These are phyloP conservation scores for Dioctria rufipes DNA, from an alignment of 2,888 invertebrate genomes.

Conservation along the genomic window DNA sequence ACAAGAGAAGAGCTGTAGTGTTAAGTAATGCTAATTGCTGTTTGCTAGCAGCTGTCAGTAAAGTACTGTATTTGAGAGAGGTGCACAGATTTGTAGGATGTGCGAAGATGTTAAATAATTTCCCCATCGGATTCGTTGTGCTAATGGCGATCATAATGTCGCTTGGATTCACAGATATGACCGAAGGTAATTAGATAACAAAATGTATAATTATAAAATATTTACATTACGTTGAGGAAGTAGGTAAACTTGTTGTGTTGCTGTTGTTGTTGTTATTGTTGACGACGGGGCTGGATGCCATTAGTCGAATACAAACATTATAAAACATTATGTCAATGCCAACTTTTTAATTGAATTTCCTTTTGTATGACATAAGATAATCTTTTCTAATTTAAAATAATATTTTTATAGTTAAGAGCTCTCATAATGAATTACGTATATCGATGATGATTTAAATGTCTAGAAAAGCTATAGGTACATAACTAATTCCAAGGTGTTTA, in stretches of 20 bases:
- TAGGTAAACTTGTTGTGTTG: background rate
- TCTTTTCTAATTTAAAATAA: too few relatives aligned
- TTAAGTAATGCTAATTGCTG: constrained; percentile 47
- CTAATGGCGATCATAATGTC: constrained; percentile 52
- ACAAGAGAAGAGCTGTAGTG: constrained; percentile 67
- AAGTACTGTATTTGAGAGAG: constrained; percentile 33
- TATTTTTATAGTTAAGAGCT: too few relatives aligned
- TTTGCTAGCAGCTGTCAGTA: constrained; percentile 33
- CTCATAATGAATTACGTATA: too few relatives aligned
- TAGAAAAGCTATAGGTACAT: too few relatives aligned
- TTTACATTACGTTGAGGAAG: constrained; percentile 21
- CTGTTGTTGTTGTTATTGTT: background rate
- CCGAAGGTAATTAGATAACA: constrained; percentile 55
- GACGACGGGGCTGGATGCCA: constrained; percentile 9
- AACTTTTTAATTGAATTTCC: constrained; percentile 6
- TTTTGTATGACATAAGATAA: too few relatives aligned
- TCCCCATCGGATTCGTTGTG: constrained; percentile 51
- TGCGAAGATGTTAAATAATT: constrained; percentile 58
- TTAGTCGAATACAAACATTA: constrained; percentile 29
- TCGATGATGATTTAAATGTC: too few relatives aligned
- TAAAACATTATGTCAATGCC: background rate
- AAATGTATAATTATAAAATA: constrained; percentile 34
- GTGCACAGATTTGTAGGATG: constrained; percentile 54
- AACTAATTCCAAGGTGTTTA: too few relatives aligned
- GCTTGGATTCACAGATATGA: constrained; percentile 55